These are phyloP conservation scores for Crax fasciolata DNA, from an alignment of 2,797 vertebrate species.

Conservation along the genomic window DNA sequence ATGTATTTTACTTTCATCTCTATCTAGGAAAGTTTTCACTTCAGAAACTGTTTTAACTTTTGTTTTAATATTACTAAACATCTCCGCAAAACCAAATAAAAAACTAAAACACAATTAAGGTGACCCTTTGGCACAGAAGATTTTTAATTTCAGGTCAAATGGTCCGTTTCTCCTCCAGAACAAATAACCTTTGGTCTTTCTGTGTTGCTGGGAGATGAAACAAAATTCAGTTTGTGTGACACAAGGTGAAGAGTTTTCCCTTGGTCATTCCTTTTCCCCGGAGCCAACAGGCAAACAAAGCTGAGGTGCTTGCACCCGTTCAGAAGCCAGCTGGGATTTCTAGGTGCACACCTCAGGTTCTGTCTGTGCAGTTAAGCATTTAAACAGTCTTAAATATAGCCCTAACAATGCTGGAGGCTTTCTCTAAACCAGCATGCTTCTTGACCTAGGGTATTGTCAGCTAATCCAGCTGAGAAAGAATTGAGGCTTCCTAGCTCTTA, in stretches of 20 bases:
- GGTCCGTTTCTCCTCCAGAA: not conserved
- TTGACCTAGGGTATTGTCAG: not conserved
- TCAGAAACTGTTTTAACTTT: not conserved
- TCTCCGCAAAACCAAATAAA: not conserved
- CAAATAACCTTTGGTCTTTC: not conserved
- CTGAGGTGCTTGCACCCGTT: fast-evolving
- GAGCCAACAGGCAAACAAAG: not conserved
- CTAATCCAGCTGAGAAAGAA: conserved; percentile 15
- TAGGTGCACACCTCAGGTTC: not conserved
- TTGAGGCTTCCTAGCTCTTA: not conserved
- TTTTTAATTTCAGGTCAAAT: not conserved
- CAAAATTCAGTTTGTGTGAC: not conserved
- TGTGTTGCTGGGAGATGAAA: not conserved
- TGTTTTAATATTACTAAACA: not conserved
- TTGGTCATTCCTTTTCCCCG: not conserved
- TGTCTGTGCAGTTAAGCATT: not conserved
- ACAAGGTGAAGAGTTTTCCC: not conserved
- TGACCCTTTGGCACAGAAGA: not conserved
- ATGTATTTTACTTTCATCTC: not conserved
- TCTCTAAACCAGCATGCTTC: not conserved
- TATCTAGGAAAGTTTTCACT: not conserved
- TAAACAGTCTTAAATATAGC: not conserved
- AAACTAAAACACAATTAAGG: not conserved
- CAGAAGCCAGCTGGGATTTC: not conserved
- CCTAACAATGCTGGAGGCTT: not conserved